These are phyloP conservation scores for Platynereis dumerilii DNA, from an alignment of 2,888 invertebrate species.

Conservation along the genomic window DNA sequence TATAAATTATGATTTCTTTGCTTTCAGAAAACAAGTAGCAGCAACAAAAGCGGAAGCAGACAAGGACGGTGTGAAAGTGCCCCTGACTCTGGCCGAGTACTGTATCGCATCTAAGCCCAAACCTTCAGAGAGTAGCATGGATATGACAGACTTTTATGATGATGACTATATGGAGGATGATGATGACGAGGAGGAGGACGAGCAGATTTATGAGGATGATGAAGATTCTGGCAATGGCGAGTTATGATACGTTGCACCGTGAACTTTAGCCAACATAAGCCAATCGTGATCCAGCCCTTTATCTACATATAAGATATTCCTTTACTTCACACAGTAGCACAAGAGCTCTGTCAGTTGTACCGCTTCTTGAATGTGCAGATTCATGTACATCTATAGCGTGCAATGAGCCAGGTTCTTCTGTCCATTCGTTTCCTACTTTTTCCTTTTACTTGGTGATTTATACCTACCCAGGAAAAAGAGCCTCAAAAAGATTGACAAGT, in stretches of 20 bases:
- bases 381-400: no score
- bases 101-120: slow-evolving; percentile 83
- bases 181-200: slow-evolving; percentile 46
- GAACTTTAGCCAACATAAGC: slow-evolving; percentile 3
- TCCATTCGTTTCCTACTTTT: no score
- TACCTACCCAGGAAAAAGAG: no score
- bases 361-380: no score
- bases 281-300: slow-evolving; percentile 7
- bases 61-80: slow-evolving; percentile 95
- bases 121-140: slow-evolving; percentile 81
- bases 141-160: slow-evolving; percentile 95
- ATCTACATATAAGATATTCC: no score
- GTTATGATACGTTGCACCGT: slow-evolving; percentile 29
- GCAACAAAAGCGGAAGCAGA: slow-evolving; percentile 94
- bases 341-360: no score
- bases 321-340: no score
- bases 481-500: no score
- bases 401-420: no score
- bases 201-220: slow-evolving; percentile 43
- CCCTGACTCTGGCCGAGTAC: slow-evolving; percentile 96
- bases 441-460: no score
- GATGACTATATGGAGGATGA: slow-evolving; percentile 62
- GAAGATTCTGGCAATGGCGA: slow-evolving; percentile 44
- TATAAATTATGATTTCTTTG: no score
- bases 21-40: slow-evolving; percentile 89